Conservation (phyloP, 2,113 vertebrate genomes). For the Machaerirhynchus nigripectus region DNA sequence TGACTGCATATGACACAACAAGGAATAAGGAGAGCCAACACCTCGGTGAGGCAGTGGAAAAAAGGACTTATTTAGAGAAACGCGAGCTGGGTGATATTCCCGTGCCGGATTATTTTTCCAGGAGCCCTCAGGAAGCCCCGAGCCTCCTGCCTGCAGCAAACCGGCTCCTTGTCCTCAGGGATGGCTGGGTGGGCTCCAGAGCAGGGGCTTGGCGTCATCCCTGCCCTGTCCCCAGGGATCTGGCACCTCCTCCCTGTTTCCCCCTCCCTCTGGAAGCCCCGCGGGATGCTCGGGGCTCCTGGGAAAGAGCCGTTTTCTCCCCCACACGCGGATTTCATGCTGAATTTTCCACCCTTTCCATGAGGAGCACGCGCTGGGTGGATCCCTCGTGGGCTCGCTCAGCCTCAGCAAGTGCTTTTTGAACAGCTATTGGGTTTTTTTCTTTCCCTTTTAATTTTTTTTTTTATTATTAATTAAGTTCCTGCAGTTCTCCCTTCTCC, state of each 20-base stretch:
- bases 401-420: not conserved
- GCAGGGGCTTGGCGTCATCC: accelerated
- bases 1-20: slow-evolving; percentile 45
- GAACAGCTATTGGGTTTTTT: not conserved
- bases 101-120: slow-evolving; percentile 47
- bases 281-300: accelerated
- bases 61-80: slow-evolving; percentile 64
- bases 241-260: not conserved
- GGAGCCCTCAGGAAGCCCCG: not conserved
- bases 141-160: not conserved
- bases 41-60: slow-evolving; percentile 59
- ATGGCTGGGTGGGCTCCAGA: not conserved
- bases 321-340: not conserved
- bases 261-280: not conserved
- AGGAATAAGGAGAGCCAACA: slow-evolving; percentile 56
- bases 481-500: not conserved
- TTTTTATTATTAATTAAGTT: not conserved
- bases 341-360: not conserved
- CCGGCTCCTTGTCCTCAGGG: not conserved
- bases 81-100: slow-evolving; percentile 34
- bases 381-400: not conserved
- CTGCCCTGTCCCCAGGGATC: not conserved
- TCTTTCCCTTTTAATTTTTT: not conserved
- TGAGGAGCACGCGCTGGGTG: not conserved
- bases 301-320: accelerated